Evolutionary conservation across 2,888 invertebrate species (phyloP).

Genomic region (Stenoptilia bipunctidactyla): DNA sequence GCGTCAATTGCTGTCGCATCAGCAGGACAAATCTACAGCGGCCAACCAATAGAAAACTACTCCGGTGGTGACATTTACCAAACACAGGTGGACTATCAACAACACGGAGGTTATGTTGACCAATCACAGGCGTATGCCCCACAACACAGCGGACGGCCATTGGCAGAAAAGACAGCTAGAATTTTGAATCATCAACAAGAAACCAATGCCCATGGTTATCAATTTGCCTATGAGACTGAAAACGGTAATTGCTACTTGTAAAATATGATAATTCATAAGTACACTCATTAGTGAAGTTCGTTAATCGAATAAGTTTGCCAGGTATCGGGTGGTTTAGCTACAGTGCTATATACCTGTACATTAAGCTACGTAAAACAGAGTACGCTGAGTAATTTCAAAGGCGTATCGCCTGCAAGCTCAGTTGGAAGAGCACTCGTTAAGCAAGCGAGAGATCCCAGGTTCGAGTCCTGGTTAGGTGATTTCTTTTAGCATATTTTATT

Average conservation of each 20-base stretch:
- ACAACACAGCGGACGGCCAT: constrained; percentile 12
- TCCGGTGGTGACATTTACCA: constrained; percentile 37
- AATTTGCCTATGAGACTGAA: constrained; percentile 72
- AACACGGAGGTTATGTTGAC: constrained; percentile 27
- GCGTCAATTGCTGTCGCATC: constrained; percentile 38
- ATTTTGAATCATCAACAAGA: constrained; percentile 36
- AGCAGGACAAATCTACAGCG: constrained; percentile 32
- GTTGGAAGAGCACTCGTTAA: too few species aligned
- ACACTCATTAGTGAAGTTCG: too few species aligned
- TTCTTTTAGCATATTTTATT: too few species aligned
- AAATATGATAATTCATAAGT: too few species aligned
- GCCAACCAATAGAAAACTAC: constrained; percentile 22
- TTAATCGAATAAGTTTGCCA: too few species aligned
- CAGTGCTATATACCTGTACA: too few species aligned
- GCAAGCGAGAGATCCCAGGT: too few species aligned
- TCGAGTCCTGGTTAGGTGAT: too few species aligned
- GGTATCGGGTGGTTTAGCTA: too few species aligned
- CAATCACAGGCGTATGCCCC: constrained; percentile 26
- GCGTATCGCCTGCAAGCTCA: too few species aligned
- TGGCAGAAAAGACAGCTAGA: constrained; percentile 32
- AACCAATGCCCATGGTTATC: constrained; percentile 40
- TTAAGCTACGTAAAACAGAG: too few species aligned
- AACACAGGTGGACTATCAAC: constrained; percentile 33
- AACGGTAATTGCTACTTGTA: constrained; percentile 52
- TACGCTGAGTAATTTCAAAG: too few species aligned